Evolutionary conservation across 2,113 vertebrate species (phyloP).

Genomic region (Coregonus clupeaformis): DNA sequence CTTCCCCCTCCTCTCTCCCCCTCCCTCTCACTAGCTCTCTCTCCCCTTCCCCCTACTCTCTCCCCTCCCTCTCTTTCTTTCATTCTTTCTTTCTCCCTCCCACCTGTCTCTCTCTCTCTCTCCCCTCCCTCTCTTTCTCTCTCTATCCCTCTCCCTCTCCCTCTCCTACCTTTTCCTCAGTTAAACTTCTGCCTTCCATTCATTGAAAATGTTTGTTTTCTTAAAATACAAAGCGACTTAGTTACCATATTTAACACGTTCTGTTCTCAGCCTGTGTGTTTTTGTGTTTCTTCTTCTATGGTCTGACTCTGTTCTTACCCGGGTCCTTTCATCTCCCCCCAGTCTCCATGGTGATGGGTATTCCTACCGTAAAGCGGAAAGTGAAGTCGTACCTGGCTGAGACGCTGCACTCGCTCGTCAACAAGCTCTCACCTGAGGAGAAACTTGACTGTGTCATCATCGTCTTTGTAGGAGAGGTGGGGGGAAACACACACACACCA

Average conservation of each 20-base stretch:
- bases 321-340: conserved; percentile 33
- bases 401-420: conserved; percentile 94
- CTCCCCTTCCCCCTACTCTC: neutral
- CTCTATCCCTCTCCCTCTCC: neutral
- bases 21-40: too few relatives aligned
- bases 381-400: conserved; percentile 96
- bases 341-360: conserved; percentile 99
- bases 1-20: too few relatives aligned
- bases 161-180: conserved; percentile 9
- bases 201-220: neutral
- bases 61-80: neutral
- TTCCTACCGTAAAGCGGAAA: conserved; percentile 97
- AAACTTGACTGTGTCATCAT: conserved; percentile 95
- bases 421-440: conserved; percentile 93
- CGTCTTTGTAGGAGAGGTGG: conserved; percentile 96
- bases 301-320: conserved; percentile 11
- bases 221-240: too few relatives aligned
- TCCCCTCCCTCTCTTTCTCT: neutral
- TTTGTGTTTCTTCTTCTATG: neutral
- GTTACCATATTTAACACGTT: too few relatives aligned
- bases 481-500: neutral
- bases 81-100: neutral
- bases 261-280: neutral
- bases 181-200: neutral
- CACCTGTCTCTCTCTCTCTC: neutral